These are phyloP conservation scores for Bombus soroeensis DNA, from an alignment of 1,140 invertebrate genomes.

Conservation along the genomic window DNA sequence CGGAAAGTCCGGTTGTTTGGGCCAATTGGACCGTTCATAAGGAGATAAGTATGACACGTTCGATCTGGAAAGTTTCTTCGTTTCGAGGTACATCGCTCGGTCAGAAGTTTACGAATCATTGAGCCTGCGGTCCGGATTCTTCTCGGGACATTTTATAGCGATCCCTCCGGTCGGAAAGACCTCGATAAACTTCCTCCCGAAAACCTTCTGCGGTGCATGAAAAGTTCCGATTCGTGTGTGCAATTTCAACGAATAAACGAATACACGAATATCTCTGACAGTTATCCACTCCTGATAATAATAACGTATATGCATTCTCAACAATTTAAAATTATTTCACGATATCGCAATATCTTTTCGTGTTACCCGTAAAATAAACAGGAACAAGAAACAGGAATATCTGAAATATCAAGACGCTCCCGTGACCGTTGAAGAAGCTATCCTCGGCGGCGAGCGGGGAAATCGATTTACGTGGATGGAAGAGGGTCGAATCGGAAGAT, in stretches of 20 bases:
- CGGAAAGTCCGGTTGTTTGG: constrained; percentile 43
- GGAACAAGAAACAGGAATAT: neutral
- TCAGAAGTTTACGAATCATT: constrained; percentile 65
- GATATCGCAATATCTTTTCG: neutral
- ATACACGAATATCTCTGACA: neutral
- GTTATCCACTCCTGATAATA: no score
- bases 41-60: constrained; percentile 53
- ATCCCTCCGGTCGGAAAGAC: constrained; percentile 36
- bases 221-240: neutral
- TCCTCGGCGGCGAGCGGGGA: neutral
- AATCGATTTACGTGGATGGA: constrained; percentile 24
- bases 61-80: constrained; percentile 64
- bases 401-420: neutral
- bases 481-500: constrained; percentile 28
- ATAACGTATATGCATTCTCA: no score
- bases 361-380: neutral
- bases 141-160: constrained; percentile 48
- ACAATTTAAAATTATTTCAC: neutral
- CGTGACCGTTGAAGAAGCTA: neutral
- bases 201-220: neutral
- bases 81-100: constrained; percentile 54
- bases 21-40: constrained; percentile 51
- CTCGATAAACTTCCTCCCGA: constrained; percentile 32
- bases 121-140: constrained; percentile 53
- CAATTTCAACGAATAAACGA: neutral